Conservation (phyloP, 2,113 vertebrate species). For the Zonotrichia leucophrys region DNA sequence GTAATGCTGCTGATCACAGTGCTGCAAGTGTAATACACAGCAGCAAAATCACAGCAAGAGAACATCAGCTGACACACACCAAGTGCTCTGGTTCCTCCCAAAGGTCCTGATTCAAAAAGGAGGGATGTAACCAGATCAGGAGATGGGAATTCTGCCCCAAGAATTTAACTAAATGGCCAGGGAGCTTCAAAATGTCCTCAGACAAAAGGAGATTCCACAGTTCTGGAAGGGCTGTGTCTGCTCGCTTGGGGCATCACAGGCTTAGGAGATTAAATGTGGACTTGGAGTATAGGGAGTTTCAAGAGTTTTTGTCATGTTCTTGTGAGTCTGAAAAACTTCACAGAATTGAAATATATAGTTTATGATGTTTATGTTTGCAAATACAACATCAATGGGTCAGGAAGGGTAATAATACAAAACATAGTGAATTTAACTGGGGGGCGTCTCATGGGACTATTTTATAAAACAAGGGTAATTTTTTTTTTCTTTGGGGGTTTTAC, state of each 20-base stretch:
- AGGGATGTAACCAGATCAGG: neutral
- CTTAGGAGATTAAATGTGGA: neutral
- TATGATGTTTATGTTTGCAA: neutral
- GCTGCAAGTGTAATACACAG: no score
- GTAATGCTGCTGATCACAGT: neutral
- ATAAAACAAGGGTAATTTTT: neutral
- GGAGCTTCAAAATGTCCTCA: neutral
- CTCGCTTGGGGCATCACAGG: fast-evolving
- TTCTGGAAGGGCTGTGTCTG: neutral
- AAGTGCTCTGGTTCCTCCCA: neutral
- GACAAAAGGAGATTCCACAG: neutral
- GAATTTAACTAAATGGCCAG: neutral
- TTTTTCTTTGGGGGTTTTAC: neutral
- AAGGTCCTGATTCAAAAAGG: neutral
- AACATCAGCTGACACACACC: neutral
- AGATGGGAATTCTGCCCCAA: neutral
- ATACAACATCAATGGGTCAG: neutral
- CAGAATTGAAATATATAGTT: neutral
- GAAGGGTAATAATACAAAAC: neutral
- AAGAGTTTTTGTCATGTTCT: neutral
- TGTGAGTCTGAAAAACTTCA: neutral
- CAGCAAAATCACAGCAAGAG: neutral
- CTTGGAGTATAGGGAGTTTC: neutral
- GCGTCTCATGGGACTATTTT: neutral
- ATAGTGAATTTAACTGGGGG: neutral